These are phyloP conservation scores for Mustelus asterias DNA, from an alignment of 2,113 vertebrate species.

Conservation along the genomic window DNA sequence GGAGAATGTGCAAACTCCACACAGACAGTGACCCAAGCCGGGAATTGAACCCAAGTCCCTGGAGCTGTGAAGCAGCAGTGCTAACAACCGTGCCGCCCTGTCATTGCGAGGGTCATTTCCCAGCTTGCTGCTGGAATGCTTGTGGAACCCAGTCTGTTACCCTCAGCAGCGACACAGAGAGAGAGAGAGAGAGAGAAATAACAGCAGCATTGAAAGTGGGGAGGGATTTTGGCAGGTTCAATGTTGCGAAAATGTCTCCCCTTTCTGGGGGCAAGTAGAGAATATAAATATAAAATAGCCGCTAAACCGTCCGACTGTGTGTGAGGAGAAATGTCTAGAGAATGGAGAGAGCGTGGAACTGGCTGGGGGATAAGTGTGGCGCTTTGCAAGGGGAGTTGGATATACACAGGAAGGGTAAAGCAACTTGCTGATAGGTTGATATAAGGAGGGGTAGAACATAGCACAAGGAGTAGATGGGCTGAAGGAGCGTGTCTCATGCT, in stretches of 20 bases:
- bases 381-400: not conserved
- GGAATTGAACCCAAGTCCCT: too few species aligned
- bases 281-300: not conserved
- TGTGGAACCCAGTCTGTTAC: not conserved
- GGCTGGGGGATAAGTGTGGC: not conserved
- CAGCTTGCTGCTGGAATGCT: not conserved
- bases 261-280: not conserved
- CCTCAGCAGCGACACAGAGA: not conserved
- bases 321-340: not conserved
- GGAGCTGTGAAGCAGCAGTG: too few species aligned
- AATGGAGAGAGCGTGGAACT: not conserved
- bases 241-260: too few species aligned
- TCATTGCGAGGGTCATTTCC: not conserved
- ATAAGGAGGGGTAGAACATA: not conserved
- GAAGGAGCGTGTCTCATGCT: not conserved
- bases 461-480: not conserved
- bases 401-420: not conserved
- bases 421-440: too few species aligned
- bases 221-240: not conserved
- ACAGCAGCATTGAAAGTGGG: too few species aligned
- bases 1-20: too few species aligned
- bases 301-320: not conserved
- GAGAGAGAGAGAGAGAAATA: not conserved
- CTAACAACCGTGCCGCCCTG: too few species aligned
- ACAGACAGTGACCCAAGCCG: too few species aligned